Percentiles rank a stretch among this genome's conserved stretches.
Evolutionary conservation across 2,797 vertebrate genomes (phyloP).

Genomic region (Catharus ustulatus): DNA sequence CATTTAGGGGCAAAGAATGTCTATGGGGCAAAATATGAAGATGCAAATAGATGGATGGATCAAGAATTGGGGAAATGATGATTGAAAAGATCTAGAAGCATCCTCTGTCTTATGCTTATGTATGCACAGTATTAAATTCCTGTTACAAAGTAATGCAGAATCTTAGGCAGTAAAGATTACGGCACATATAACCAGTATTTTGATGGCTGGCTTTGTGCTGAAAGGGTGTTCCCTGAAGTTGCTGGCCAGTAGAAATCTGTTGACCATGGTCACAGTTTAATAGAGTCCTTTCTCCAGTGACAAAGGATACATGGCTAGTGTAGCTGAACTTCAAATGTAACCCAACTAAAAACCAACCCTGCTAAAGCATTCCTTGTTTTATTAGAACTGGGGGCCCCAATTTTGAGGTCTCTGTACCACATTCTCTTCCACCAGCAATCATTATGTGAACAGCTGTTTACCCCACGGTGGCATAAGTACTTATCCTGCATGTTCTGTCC

Average conservation of each 20-base stretch:
- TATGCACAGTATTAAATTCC: background rate
- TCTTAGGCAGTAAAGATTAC: background rate
- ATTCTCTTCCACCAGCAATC: background rate
- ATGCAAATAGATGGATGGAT: background rate
- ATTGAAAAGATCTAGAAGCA: background rate
- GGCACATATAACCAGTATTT: background rate
- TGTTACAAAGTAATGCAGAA: background rate
- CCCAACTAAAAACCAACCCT: background rate
- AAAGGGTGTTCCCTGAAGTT: background rate
- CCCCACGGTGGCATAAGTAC: background rate
- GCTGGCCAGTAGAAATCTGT: background rate
- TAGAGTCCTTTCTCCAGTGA: background rate
- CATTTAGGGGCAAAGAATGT: background rate
- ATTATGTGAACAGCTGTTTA: background rate
- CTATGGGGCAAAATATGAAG: background rate
- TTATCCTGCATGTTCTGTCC: background rate
- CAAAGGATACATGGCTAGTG: background rate
- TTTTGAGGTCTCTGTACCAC: background rate
- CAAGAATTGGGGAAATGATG: background rate
- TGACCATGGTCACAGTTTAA: background rate
- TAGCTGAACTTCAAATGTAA: background rate
- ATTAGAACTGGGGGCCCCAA: background rate
- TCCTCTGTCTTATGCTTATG: background rate
- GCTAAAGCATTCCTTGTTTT: background rate
- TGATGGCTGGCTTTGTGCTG: background rate